A percentile compares a stretch with the other conserved stretches of the same genome.
These are phyloP conservation scores for Boloria selene DNA, from an alignment of 2,888 invertebrate genomes.

Conservation along the genomic window DNA sequence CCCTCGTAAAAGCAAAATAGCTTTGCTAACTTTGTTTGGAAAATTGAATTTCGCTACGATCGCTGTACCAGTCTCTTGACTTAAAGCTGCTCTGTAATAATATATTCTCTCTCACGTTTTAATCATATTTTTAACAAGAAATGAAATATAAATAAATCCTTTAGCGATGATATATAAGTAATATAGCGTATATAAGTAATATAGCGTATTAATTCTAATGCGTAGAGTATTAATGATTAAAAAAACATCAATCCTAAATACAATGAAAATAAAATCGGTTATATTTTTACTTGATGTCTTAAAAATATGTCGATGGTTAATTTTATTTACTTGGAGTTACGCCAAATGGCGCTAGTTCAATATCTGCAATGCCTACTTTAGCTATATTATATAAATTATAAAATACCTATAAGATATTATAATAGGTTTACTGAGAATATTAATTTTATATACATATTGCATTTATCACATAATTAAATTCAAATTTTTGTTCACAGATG, in stretches of 20 bases:
- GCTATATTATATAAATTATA: too few relatives aligned
- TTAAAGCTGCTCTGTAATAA: conserved; percentile 3
- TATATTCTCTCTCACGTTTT: background rate
- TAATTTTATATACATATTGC: background rate
- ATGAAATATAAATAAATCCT: too few relatives aligned
- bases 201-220: too few relatives aligned
- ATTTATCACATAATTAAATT: background rate
- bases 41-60: conserved; percentile 57
- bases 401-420: too few relatives aligned
- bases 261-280: too few relatives aligned
- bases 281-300: too few relatives aligned
- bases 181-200: too few relatives aligned
- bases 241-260: too few relatives aligned
- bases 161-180: too few relatives aligned
- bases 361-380: conserved; percentile 23
- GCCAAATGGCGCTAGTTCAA: conserved; percentile 19
- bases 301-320: too few relatives aligned
- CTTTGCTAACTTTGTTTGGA: conserved; percentile 53
- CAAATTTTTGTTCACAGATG: conserved; percentile 40
- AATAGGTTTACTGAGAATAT: too few relatives aligned
- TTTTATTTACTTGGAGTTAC: background rate
- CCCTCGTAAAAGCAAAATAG: conserved; percentile 35
- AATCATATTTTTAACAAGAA: background rate
- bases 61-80: conserved; percentile 36
- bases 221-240: too few relatives aligned